Evolutionary conservation across 2,888 invertebrate genomes (phyloP).

Genomic region (Rhimphoctona megacephalus): DNA sequence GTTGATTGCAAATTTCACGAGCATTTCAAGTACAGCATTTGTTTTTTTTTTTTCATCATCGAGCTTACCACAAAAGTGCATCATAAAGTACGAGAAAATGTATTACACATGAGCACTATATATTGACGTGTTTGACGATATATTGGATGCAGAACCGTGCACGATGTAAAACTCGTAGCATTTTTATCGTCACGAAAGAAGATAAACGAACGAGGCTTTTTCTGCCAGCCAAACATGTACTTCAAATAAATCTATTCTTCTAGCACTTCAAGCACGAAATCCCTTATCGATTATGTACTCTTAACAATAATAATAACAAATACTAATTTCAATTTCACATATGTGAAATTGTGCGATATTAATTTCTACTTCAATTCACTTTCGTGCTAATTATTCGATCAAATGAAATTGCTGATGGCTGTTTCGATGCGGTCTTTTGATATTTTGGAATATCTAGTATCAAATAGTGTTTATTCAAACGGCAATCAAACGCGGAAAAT

Average conservation of each 20-base stretch:
- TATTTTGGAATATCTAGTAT: neutral
- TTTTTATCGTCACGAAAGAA: slow-evolving; percentile 59
- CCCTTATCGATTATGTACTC: neutral
- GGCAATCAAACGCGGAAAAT: neutral
- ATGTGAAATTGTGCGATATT: neutral
- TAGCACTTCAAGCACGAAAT: neutral
- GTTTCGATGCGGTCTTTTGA: neutral
- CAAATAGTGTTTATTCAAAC: neutral
- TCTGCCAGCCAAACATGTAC: slow-evolving; percentile 42
- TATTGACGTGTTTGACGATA: neutral
- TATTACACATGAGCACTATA: slow-evolving; percentile 12
- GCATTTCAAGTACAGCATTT: neutral
- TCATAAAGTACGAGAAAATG: slow-evolving; percentile 14
- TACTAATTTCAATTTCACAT: neutral
- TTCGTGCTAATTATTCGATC: neutral
- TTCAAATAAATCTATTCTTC: slow-evolving; percentile 15
- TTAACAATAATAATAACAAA: neutral
- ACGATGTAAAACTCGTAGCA: slow-evolving; percentile 24
- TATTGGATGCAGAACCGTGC: neutral
- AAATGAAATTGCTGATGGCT: slow-evolving; percentile 5
- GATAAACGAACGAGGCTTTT: slow-evolving; percentile 59
- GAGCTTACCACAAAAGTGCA: slow-evolving; percentile 13
- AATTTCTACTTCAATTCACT: neutral
- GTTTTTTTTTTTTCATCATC: neutral
- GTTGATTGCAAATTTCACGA: neutral